Evolutionary conservation across 2,113 vertebrate genomes (phyloP), one percentile per base, ranked within the genome.

Genomic region (Pituophis catenifer): DNA sequence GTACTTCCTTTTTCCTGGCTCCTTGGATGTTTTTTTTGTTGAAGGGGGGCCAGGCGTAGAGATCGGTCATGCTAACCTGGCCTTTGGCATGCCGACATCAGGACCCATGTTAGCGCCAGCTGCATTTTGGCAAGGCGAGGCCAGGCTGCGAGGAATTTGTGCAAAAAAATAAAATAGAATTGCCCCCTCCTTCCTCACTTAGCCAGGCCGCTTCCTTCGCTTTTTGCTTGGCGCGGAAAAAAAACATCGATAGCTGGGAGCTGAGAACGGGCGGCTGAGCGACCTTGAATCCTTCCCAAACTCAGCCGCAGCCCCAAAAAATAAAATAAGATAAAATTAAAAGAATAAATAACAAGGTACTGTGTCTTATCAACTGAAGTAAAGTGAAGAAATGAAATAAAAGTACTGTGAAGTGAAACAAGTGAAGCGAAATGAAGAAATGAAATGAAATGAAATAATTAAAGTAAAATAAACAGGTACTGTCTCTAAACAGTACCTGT

Each of bases 81-180:
- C 13, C 6, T 75, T 33, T n/a, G 0, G 2, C 15, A 75, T 0
- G 5, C 5, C 0, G 5, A n/a, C 9, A 3, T 62, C 26, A n/a
- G 5, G n/a, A 7, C 5, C 13, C 12, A 17, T 0, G 29, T 75
- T 75, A 33, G 65, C 65, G 1, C 12, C 4, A 3, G 6, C 13
- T n/a, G 11, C 65, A 13, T 65, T 62, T 62, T 65, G 53, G 53
- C 11, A 54, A 54, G 29, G 12, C 65, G 0, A n/a, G 62, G 26
- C 59, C 8, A n/a, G 29, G 65, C 65, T 15, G 29, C 0, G 5
- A 15, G 33, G 13, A 75, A 75, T 33, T n/a, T 75, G 29, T 15
- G 65, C 13, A 58, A 58, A 58, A 48, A 8, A 75, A 33, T 33
- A 33, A 33, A 75, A n/a, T n/a, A 17, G 65, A 33, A 33, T 75